Percentiles rank a stretch among this genome's conserved stretches.
These are phyloP conservation scores for Coregonus clupeaformis DNA, from an alignment of 2,113 vertebrate genomes.

Conservation along the genomic window DNA sequence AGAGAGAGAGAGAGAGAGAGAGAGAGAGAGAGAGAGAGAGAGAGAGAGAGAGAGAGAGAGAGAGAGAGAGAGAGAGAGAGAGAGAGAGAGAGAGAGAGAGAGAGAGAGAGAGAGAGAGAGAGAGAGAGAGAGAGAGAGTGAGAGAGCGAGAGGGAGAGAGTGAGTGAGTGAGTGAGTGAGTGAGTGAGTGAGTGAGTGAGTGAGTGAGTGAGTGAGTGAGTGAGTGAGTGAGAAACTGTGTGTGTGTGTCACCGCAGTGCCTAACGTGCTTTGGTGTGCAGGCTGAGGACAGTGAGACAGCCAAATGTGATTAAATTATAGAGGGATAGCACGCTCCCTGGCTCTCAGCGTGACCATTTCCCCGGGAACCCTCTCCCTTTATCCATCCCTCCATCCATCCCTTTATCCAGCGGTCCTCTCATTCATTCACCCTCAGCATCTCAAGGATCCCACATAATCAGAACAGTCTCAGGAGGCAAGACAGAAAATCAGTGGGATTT, in stretches of 20 bases:
- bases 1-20: not conserved
- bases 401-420: constrained; percentile 9
- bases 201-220: too few species aligned
- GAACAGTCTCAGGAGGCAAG: constrained; percentile 50
- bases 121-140: not conserved
- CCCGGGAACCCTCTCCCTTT: constrained; percentile 52
- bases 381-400: not conserved
- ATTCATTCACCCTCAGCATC: constrained; percentile 24
- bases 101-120: too few species aligned
- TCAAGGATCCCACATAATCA: constrained; percentile 49
- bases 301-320: constrained; percentile 77
- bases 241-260: constrained; percentile 35
- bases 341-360: constrained; percentile 61
- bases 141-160: not conserved
- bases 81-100: not conserved
- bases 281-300: constrained; percentile 63
- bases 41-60: too few species aligned
- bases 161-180: too few species aligned
- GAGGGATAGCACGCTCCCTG: constrained; percentile 69
- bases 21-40: not conserved
- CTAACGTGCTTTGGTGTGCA: constrained; percentile 62
- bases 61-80: not conserved
- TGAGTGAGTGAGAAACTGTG: not conserved
- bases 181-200: not conserved
- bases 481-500: constrained; percentile 43